Base-by-base conservation (phyloP, 2,888 invertebrate genomes). In the Pachydiplax longipennis region DNA sequence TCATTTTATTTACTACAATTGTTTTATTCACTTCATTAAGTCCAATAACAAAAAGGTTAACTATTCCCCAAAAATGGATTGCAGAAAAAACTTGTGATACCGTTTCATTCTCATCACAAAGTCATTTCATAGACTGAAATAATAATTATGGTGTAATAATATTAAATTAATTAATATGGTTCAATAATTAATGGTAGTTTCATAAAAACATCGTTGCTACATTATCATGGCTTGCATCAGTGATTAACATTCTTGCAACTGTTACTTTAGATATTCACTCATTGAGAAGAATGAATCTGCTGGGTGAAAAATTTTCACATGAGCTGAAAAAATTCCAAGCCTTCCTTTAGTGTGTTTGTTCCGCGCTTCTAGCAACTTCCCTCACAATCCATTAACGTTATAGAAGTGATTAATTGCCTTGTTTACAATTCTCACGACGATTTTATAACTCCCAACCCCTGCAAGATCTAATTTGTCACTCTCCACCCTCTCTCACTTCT, bases 391-490 rank as follows among this genome's bases (percentile, higher is more conserved):
- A 22, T 37, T 37, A 37, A 18, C 61, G 61, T 35, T 31, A 37
- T 48, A 18, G 37, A 58, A 15, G 61, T 87, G 87, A 87, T 87
- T 87, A 87, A 87, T 87, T 8, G 61, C 65, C 87, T 87, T 87
- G 87, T 65, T 87, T 87, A 65, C 87, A 31, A n/a, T 37, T 31
- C 61, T 61, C 61, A 25, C 37, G 37, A 61, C 87, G 37, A 87
- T 35, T n/a, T 73, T 31, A 37, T 37, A 65, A 65, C 61, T 22
- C 53, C 61, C 87, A 87, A 53, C 48, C 61, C 61, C 87, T 87
- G 35, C 61, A 61, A 61, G 58, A 25, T 61, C 61, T 65, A 61
- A 87, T 87, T 87, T 87, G 87, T 87, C 40, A 48, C 87, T 25
- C 13, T 65, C 13, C n/a, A 61, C 35, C 5, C 83, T n/a, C 61